Conservation (phyloP, 2,113 vertebrate species). For the Oreochromis aureus region DNA sequence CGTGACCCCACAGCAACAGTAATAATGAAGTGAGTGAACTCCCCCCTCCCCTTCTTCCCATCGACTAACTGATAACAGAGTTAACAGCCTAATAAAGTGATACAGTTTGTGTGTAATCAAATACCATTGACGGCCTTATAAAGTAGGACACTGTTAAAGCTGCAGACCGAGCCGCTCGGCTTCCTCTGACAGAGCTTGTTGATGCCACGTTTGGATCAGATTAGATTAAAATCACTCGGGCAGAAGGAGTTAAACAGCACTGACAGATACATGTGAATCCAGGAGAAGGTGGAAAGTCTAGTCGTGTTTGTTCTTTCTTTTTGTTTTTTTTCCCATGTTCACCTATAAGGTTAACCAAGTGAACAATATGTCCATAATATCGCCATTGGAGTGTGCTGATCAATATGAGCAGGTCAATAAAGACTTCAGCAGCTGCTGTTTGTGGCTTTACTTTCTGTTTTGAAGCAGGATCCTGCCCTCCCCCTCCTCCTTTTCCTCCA, state of each 20-base stretch:
- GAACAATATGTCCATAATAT: neutral
- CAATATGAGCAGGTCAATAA: constrained; percentile 10
- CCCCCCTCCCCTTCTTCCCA: neutral
- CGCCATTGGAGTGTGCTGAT: neutral
- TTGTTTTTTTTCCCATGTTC: neutral
- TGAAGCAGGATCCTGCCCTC: neutral
- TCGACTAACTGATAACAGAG: constrained; percentile 30
- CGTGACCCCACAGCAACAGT: neutral
- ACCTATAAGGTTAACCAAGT: neutral
- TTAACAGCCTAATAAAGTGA: constrained; percentile 39
- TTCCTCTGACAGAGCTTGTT: neutral
- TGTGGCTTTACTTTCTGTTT: neutral
- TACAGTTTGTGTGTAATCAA: constrained; percentile 10
- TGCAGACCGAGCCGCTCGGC: neutral
- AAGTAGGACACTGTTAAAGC: neutral
- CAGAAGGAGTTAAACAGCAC: neutral
- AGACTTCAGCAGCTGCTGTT: constrained; percentile 1
- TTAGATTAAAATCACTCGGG: neutral
- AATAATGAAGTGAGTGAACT: neutral
- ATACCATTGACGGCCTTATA: neutral
- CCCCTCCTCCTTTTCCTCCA: neutral
- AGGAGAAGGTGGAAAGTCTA: neutral
- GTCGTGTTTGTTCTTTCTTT: neutral
- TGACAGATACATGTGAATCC: neutral
- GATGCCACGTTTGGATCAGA: neutral